Evolutionary conservation across 2,888 invertebrate genomes (phyloP).

Genomic region (Clanis bilineata): DNA sequence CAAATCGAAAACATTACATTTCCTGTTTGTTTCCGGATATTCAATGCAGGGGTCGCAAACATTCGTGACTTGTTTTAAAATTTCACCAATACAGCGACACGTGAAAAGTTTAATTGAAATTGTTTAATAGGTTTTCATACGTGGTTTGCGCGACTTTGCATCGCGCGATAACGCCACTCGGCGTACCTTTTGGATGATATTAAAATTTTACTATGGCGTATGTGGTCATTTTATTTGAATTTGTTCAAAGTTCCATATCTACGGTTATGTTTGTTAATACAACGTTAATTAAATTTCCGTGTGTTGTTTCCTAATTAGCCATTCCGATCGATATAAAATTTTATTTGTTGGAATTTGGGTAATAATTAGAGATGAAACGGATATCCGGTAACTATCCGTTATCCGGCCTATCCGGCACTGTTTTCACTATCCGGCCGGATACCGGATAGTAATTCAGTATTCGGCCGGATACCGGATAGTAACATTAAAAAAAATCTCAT

Average conservation of each 20-base stretch:
- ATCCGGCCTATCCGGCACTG: no score
- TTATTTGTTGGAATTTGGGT: no score
- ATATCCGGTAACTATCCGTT: no score
- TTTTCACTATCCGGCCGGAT: no score
- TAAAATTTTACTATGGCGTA: background rate
- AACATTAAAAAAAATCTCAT: no score
- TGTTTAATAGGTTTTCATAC: background rate
- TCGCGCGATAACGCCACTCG: background rate
- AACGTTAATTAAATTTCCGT: no score
- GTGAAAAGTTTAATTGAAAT: slow-evolving; percentile 8
- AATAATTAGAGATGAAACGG: no score
- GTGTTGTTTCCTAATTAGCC: background rate
- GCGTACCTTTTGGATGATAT: background rate
- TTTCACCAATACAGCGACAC: background rate
- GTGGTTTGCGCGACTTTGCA: background rate
- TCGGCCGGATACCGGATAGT: no score
- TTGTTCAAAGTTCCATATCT: background rate
- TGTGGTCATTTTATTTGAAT: background rate
- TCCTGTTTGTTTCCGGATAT: no score
- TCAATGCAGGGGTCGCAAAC: background rate
- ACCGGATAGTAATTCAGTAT: no score
- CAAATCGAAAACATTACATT: no score
- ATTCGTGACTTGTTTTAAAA: background rate
- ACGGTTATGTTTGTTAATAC: background rate
- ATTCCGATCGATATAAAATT: no score